Percentiles rank a stretch among this genome's conserved stretches.
These are phyloP conservation scores for Dexiosoma caninum DNA, from an alignment of 2,888 invertebrate species.

Conservation along the genomic window DNA sequence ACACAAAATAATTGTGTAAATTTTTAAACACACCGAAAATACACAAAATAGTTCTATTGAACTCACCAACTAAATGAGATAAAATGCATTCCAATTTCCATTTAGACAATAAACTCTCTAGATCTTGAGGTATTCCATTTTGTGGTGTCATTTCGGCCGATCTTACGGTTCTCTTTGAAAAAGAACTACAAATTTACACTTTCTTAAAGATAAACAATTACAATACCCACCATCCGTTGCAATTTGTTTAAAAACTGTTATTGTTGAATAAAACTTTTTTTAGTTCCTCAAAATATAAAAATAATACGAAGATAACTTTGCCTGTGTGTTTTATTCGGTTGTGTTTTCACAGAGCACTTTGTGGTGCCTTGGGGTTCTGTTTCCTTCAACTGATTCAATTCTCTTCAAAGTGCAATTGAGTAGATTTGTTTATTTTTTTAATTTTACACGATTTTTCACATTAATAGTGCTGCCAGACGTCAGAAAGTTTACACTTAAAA, in stretches of 20 bases:
- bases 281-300: background rate
- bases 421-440: background rate
- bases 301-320: background rate
- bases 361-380: no score
- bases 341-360: no score
- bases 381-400: constrained; percentile 4
- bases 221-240: background rate
- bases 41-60: background rate
- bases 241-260: background rate
- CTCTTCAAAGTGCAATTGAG: background rate
- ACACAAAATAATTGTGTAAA: constrained; percentile 6
- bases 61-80: constrained; percentile 48
- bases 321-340: background rate
- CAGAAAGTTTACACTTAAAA: no score
- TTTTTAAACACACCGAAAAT: background rate
- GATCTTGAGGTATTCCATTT: background rate
- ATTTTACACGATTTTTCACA: constrained; percentile 14
- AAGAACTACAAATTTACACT: background rate
- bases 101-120: constrained; percentile 24
- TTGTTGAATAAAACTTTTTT: background rate
- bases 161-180: background rate
- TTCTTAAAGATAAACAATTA: background rate
- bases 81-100: constrained; percentile 53
- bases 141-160: constrained; percentile 5
- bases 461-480: background rate